A percentile compares a stretch with the other conserved stretches of the same genome.
phyloP scores from a whole-genome alignment of 1,140 invertebrate species.

The Archegozetes longisetosus region DNA sequence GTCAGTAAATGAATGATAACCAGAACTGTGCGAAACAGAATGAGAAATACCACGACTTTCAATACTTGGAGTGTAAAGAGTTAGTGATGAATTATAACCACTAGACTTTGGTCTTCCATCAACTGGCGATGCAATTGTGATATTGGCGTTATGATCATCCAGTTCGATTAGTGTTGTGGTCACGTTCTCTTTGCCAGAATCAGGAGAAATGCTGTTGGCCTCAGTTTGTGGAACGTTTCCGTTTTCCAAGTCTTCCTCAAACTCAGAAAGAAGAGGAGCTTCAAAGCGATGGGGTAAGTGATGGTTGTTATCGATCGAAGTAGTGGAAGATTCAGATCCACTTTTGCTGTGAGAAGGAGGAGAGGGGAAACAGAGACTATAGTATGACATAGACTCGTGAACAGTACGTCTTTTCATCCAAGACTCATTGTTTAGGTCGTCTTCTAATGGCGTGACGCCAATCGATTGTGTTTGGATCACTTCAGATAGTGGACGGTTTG shows the following conservation, averaged over 20 bases:
- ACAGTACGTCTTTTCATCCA: constrained; percentile 16
- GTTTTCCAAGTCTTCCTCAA: not conserved
- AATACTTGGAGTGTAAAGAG: constrained; percentile 18
- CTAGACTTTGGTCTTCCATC: constrained; percentile 3
- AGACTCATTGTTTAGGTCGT: not conserved
- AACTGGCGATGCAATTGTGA: not conserved
- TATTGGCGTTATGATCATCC: constrained; percentile 1
- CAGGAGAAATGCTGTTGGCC: not conserved
- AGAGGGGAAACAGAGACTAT: constrained; percentile 16
- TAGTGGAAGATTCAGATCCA: not conserved
- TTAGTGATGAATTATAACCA: constrained; percentile 19
- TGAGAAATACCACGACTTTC: constrained; percentile 20
- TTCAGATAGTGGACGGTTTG: constrained; percentile 6
- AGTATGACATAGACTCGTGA: constrained; percentile 17
- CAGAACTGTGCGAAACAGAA: constrained; percentile 22
- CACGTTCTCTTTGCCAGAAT: not conserved
- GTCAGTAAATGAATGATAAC: constrained; percentile 23
- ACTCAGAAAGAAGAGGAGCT: not conserved
- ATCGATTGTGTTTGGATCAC: constrained; percentile 1
- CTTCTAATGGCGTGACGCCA: not conserved
- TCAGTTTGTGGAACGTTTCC: not conserved
- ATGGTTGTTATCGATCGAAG: not conserved
- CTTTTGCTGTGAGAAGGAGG: constrained; percentile 7
- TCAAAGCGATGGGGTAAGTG: not conserved
- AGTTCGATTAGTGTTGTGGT: constrained; percentile 11